These are phyloP conservation scores for Graphium colonna DNA, from an alignment of 2,888 invertebrate genomes.

Conservation along the genomic window DNA sequence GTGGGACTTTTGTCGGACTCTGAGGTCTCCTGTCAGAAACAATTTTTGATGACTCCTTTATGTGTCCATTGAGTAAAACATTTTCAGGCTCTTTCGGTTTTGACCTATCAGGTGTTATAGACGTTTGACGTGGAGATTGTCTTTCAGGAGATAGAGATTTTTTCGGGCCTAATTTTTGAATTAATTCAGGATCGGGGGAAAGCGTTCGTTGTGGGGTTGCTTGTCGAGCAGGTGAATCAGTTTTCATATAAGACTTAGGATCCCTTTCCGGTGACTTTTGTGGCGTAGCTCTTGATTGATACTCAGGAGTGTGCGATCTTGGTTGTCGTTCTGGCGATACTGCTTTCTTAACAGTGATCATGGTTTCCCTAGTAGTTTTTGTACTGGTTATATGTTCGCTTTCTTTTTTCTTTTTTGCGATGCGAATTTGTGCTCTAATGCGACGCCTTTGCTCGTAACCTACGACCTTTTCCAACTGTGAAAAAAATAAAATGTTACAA, in stretches of 20 bases:
- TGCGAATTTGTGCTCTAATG: conserved; percentile 87
- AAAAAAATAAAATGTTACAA: conserved; percentile 32
- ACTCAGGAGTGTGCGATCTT: conserved; percentile 44
- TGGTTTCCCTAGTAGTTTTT: conserved; percentile 44
- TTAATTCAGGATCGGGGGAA: conserved; percentile 36
- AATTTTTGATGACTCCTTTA: conserved; percentile 41
- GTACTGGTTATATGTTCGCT: conserved; percentile 41
- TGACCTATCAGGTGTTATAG: conserved; percentile 26
- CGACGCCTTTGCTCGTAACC: conserved; percentile 88
- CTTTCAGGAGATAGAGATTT: conserved; percentile 17
- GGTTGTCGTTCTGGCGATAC: conserved; percentile 36
- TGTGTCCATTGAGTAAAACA: conserved; percentile 46
- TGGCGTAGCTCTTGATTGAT: conserved; percentile 30
- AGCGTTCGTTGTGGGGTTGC: conserved; percentile 26
- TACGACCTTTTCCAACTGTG: conserved; percentile 86
- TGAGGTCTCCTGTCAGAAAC: conserved; percentile 39
- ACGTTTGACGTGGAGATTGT: conserved; percentile 9
- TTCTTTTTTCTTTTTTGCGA: conserved; percentile 83
- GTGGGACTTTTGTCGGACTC: conserved; percentile 53
- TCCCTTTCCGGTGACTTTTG: conserved; percentile 41
- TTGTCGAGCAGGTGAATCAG: conserved; percentile 44
- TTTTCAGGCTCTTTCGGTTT: conserved; percentile 37
- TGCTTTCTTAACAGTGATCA: conserved; percentile 35
- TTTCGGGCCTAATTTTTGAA: conserved; percentile 23
- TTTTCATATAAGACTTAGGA: conserved; percentile 39